These are phyloP conservation scores for Heteractis magnifica DNA, from an alignment of 92 coral and sea anemone species.

Conservation along the genomic window DNA sequence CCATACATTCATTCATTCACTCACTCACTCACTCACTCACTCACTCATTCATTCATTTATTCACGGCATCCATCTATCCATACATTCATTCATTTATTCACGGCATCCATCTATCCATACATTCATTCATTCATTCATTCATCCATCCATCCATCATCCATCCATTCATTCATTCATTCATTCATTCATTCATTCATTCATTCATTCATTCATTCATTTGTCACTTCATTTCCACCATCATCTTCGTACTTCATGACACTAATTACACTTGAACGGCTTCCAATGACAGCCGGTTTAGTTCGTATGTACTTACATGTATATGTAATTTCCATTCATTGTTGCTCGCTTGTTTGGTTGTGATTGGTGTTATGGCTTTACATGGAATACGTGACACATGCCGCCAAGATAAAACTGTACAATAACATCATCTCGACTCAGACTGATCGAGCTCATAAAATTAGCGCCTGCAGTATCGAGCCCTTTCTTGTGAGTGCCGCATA, in stretches of 20 bases:
- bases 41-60: too few relatives aligned
- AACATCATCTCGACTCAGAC: background rate
- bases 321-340: too few relatives aligned
- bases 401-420: background rate
- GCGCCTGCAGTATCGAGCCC: background rate
- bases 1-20: too few relatives aligned
- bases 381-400: background rate
- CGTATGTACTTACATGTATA: too few relatives aligned
- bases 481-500: background rate
- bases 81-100: too few relatives aligned
- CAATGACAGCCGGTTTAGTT: background rate
- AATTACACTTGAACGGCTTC: background rate
- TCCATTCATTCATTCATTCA: background rate
- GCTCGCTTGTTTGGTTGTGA: background rate
- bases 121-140: too few relatives aligned
- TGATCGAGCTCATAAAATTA: background rate
- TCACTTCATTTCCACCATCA: background rate
- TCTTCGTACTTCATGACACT: background rate
- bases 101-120: accelerated
- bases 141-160: background rate
- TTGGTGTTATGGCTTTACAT: background rate
- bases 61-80: background rate
- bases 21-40: background rate
- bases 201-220: background rate
- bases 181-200: background rate